Percentiles rank a stretch among this genome's conserved stretches.
Evolutionary conservation across 2,888 invertebrate species (phyloP).

Genomic region (Orchesella flavescens): DNA sequence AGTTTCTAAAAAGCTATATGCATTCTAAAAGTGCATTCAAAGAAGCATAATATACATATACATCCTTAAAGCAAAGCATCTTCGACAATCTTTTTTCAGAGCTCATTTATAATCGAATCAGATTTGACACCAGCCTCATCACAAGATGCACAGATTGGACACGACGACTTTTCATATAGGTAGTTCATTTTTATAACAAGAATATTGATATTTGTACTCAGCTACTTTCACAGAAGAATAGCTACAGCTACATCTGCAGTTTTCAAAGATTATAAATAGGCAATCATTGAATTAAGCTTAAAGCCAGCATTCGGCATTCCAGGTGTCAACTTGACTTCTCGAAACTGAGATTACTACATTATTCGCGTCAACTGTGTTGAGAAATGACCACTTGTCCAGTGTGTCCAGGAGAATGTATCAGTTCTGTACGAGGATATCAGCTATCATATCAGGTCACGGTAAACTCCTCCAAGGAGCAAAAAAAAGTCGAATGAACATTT

Average conservation of each 20-base stretch:
- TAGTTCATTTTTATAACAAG: too few relatives aligned
- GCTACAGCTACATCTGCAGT: too few relatives aligned
- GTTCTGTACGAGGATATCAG: not conserved
- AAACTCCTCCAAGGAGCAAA: not conserved
- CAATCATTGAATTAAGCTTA: too few relatives aligned
- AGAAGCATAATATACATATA: too few relatives aligned
- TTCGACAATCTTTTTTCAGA: too few relatives aligned
- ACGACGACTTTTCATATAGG: constrained; percentile 9
- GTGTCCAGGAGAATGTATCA: constrained; percentile 1
- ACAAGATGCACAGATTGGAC: constrained; percentile 11
- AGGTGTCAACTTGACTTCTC: constrained; percentile 17
- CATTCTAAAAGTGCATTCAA: too few relatives aligned
- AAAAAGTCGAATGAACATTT: not conserved
- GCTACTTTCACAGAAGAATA: too few relatives aligned
- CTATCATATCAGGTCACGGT: constrained; percentile 24
- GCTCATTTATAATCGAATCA: constrained; percentile 20
- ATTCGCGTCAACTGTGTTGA: constrained; percentile 14
- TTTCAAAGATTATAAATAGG: too few relatives aligned
- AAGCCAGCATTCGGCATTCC: too few relatives aligned
- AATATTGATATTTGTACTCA: too few relatives aligned
- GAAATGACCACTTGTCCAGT: constrained; percentile 1
- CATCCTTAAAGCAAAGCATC: too few relatives aligned
- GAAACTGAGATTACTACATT: not conserved
- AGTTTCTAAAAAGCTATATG: too few relatives aligned
- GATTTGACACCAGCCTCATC: constrained; percentile 17